Evolutionary conservation across 2,888 invertebrate genomes (phyloP).

Genomic region (Sabatieria punctata): DNA sequence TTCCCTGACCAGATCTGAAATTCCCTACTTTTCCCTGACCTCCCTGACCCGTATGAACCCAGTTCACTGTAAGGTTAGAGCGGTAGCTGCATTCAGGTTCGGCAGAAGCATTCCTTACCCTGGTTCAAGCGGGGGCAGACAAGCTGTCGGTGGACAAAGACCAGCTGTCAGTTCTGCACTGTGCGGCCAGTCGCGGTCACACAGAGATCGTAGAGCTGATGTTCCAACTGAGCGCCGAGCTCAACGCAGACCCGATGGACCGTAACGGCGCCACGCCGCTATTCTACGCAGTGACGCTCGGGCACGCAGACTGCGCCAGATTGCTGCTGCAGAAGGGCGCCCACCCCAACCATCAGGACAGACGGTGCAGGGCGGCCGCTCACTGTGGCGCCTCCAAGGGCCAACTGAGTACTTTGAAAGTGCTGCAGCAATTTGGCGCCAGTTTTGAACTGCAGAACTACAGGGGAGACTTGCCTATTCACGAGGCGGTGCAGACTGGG

Average conservation of each 20-base stretch:
- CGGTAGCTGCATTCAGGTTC: no score
- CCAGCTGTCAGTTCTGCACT: conserved; percentile 84
- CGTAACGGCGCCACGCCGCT: conserved; percentile 86
- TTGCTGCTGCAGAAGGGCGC: conserved; percentile 72
- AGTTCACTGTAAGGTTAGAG: no score
- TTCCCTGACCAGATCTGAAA: no score
- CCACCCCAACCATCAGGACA: conserved; percentile 57
- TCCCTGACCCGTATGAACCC: no score
- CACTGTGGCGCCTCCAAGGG: conserved; percentile 37
- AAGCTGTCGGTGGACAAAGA: conserved; percentile 72
- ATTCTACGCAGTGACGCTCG: conserved; percentile 87
- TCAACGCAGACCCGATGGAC: conserved; percentile 66
- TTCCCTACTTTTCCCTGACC: no score
- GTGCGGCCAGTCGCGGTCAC: conserved; percentile 88
- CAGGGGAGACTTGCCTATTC: conserved; percentile 80
- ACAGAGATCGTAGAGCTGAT: conserved; percentile 73
- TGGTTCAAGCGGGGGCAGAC: conserved; percentile 68
- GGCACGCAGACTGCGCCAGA: conserved; percentile 81
- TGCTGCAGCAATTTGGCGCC: conserved; percentile 55
- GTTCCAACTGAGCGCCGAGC: conserved; percentile 53
- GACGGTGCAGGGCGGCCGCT: conserved; percentile 21
- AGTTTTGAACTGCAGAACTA: conserved; percentile 81
- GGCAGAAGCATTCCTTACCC: conserved; percentile 66
- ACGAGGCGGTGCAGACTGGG: conserved; percentile 85
- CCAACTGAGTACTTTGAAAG: conserved; percentile 66